A percentile compares a stretch with the other conserved stretches of the same genome.
Evolutionary conservation across 92 coral and sea anemone genomes (phyloP).

Genomic region (Heteractis magnifica): DNA sequence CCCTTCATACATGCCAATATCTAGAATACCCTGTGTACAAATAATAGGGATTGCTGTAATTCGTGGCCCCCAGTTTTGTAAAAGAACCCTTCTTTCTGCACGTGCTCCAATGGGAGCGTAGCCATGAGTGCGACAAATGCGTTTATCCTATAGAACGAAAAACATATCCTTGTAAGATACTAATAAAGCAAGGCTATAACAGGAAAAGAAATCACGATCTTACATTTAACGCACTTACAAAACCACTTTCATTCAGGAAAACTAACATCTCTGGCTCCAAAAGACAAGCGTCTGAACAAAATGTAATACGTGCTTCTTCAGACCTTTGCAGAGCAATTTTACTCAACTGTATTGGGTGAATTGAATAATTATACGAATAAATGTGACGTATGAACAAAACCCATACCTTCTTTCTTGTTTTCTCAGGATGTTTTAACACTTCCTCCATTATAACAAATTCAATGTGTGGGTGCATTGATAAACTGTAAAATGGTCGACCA

Average conservation of each 20-base stretch:
- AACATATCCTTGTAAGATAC: slow-evolving; percentile 6
- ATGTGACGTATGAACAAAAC: too few species aligned
- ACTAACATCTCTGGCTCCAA: slow-evolving; percentile 35
- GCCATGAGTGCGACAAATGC: slow-evolving; percentile 40
- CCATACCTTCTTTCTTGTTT: too few species aligned
- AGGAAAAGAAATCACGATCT: slow-evolving; percentile 12
- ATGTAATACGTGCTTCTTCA: too few species aligned
- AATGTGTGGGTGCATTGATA: too few species aligned
- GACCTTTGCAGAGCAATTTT: too few species aligned
- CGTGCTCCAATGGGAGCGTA: slow-evolving; percentile 42
- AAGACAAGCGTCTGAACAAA: slow-evolving; percentile 23
- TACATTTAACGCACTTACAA: slow-evolving; percentile 22
- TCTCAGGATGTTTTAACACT: too few species aligned
- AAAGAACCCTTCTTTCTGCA: slow-evolving; percentile 33
- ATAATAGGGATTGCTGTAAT: slow-evolving; percentile 57
- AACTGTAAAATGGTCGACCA: too few species aligned
- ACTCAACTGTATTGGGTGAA: too few species aligned
- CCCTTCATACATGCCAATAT: slow-evolving; percentile 45
- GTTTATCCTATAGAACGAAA: slow-evolving; percentile 37
- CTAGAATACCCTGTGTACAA: slow-evolving; percentile 55
- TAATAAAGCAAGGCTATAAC: neutral
- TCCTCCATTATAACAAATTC: too few species aligned
- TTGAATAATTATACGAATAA: too few species aligned
- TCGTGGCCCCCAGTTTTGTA: slow-evolving; percentile 53
- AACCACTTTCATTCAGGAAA: slow-evolving; percentile 37